phyloP scores from a whole-genome alignment of 2,888 invertebrate genomes.

The Heliconius hortense region DNA sequence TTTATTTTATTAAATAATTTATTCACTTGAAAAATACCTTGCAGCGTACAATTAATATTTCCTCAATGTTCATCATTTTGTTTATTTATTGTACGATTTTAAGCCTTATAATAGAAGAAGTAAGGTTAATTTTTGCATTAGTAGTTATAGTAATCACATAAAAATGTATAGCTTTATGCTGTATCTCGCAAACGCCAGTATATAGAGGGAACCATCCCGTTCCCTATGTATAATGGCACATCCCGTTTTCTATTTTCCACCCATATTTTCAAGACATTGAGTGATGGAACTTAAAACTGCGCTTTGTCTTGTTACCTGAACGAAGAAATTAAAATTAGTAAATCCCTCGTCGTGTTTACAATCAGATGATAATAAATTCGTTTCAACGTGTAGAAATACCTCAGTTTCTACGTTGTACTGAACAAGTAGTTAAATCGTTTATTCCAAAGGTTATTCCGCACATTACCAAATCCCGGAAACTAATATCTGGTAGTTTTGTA shows the following conservation, averaged over 20 bases:
- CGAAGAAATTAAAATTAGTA: background rate
- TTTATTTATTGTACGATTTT: no score
- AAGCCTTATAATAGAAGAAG: no score
- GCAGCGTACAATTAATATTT: no score
- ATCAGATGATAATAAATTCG: background rate
- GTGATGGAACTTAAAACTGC: background rate
- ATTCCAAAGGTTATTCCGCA: conserved; percentile 15
- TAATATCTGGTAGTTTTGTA: conserved; percentile 17
- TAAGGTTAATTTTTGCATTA: no score
- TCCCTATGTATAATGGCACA: background rate
- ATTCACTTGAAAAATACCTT: no score
- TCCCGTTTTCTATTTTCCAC: background rate
- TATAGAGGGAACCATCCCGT: background rate
- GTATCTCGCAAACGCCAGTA: background rate
- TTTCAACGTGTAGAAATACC: background rate
- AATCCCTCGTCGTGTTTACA: background rate
- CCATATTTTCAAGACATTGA: background rate
- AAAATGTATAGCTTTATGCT: background rate
- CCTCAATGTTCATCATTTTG: no score
- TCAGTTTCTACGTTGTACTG: background rate
- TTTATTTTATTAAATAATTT: background rate
- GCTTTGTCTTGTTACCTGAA: background rate
- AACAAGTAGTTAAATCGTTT: background rate
- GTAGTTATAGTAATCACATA: no score
- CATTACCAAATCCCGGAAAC: conserved; percentile 22